Evolutionary conservation across 1,140 invertebrate species (phyloP).

Genomic region (Zeugodacus cucurbitae): DNA sequence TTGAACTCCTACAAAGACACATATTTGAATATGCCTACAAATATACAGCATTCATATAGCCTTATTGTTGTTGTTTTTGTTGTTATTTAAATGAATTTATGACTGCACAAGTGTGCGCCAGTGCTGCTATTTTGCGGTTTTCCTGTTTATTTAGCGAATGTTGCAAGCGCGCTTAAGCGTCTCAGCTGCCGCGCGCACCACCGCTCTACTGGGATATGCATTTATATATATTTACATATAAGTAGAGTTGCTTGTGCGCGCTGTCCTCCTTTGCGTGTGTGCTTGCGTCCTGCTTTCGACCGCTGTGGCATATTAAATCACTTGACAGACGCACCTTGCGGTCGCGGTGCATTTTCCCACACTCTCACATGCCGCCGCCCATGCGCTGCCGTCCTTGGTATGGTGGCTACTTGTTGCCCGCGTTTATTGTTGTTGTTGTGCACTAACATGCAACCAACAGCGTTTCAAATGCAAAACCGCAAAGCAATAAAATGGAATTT

Average conservation of each 20-base stretch:
- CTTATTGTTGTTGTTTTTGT: not conserved
- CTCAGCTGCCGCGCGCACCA: not conserved
- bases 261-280: not conserved
- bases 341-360: constrained; percentile 33
- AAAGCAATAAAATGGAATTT: constrained; percentile 39
- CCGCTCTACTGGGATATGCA: not conserved
- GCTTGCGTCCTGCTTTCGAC: constrained; percentile 35
- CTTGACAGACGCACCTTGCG: constrained; percentile 35
- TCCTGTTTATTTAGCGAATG: constrained; percentile 21
- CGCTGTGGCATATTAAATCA: constrained; percentile 38
- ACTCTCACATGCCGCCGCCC: not conserved
- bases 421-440: not conserved
- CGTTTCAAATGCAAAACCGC: constrained; percentile 37
- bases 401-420: not conserved
- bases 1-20: not conserved
- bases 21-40: not conserved
- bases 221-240: not conserved
- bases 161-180: not conserved
- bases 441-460: not conserved
- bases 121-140: not conserved
- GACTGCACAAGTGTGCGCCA: constrained; percentile 14
- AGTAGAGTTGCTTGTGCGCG: not conserved
- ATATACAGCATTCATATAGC: not conserved
- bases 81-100: constrained; percentile 34
- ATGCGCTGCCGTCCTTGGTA: not conserved